Evolutionary conservation across 1,140 invertebrate genomes (phyloP).

Genomic region (Trachymyrmex septentrionalis): DNA sequence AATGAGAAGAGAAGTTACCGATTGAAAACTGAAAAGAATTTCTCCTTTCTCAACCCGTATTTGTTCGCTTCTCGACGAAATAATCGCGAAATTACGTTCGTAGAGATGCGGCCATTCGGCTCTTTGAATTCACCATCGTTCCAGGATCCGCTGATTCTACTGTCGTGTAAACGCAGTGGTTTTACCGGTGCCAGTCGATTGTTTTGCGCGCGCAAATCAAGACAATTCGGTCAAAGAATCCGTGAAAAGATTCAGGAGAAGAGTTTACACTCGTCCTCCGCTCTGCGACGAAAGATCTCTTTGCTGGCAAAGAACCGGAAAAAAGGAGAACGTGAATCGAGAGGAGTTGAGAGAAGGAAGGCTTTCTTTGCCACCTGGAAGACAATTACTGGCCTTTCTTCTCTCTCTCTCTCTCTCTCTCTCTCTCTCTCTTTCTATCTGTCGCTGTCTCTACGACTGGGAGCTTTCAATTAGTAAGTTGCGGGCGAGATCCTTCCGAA

Average conservation of each 20-base stretch:
- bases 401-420: neutral
- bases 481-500: slow-evolving; percentile 39
- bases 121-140: slow-evolving; percentile 31
- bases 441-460: slow-evolving; percentile 7
- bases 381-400: slow-evolving; percentile 65
- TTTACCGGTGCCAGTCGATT: neutral
- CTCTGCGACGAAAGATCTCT: slow-evolving; percentile 47
- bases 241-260: slow-evolving; percentile 57
- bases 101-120: slow-evolving; percentile 14
- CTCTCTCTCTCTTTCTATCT: slow-evolving; percentile 1
- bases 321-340: slow-evolving; percentile 30
- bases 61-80: slow-evolving; percentile 37
- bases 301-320: slow-evolving; percentile 47
- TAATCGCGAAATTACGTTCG: slow-evolving; percentile 48
- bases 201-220: slow-evolving; percentile 39
- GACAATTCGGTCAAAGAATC: slow-evolving; percentile 44
- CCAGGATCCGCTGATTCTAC: slow-evolving; percentile 35
- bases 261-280: slow-evolving; percentile 66
- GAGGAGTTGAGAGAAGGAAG: slow-evolving; percentile 33
- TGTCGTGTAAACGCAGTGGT: slow-evolving; percentile 51
- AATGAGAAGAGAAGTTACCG: neutral
- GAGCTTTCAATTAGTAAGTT: slow-evolving; percentile 71
- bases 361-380: slow-evolving; percentile 59
- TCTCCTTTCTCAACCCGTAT: slow-evolving; percentile 8
- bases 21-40: neutral